Conservation (phyloP, 2,113 vertebrate species). For the Myrmecophaga tridactyla region DNA sequence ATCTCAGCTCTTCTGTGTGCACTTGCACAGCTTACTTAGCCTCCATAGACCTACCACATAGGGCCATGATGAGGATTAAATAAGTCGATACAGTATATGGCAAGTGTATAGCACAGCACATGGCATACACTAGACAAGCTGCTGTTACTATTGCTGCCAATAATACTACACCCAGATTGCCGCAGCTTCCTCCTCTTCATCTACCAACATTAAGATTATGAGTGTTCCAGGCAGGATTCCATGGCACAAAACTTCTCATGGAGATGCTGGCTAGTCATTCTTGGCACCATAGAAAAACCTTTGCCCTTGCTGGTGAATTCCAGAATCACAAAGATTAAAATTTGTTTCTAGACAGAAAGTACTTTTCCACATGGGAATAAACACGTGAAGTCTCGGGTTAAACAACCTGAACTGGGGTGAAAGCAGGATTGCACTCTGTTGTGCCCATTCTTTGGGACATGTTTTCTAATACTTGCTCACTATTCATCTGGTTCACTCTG, state of each 20-base stretch:
- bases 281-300: background rate
- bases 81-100: background rate
- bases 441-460: background rate
- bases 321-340: background rate
- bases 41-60: background rate
- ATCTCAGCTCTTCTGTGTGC: background rate
- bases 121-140: background rate
- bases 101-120: background rate
- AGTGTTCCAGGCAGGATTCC: background rate
- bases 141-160: background rate
- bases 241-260: background rate
- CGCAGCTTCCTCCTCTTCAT: background rate
- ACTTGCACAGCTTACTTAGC: background rate
- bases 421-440: background rate
- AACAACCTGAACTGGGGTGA: background rate
- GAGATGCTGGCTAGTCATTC: background rate
- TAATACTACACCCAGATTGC: background rate
- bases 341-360: background rate
- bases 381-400: background rate
- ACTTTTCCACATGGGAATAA: background rate
- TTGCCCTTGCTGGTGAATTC: background rate
- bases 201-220: too few relatives aligned
- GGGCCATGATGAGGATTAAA: background rate
- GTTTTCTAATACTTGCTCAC: background rate
- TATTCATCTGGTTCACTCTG: background rate